Percentiles rank a stretch among this genome's conserved stretches.
These are phyloP conservation scores for Mystacornis crossleyi DNA, from an alignment of 2,113 vertebrate species.

Conservation along the genomic window DNA sequence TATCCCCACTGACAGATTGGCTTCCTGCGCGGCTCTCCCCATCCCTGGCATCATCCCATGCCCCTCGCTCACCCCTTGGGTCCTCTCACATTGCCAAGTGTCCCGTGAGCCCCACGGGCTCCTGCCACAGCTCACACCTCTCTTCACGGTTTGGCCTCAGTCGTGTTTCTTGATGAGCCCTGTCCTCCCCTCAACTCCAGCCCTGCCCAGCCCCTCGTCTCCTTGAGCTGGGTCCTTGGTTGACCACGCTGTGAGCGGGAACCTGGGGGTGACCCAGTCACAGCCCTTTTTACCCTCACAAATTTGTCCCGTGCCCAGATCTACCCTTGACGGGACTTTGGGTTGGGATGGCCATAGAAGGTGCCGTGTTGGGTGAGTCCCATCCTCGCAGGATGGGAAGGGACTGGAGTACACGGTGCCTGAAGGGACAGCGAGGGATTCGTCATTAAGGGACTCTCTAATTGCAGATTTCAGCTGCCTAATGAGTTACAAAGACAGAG, in stretches of 20 bases:
- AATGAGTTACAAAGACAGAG: not conserved
- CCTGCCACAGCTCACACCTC: not conserved
- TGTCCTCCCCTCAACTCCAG: not conserved
- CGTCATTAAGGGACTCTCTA: not conserved
- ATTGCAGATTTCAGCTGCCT: not conserved
- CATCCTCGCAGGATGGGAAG: not conserved
- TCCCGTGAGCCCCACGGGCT: not conserved
- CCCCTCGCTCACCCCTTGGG: not conserved
- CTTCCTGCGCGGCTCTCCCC: not conserved
- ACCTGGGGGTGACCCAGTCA: not conserved
- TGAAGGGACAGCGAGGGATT: not conserved
- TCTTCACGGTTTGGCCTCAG: not conserved
- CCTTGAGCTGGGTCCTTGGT: not conserved
- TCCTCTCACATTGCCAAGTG: not conserved
- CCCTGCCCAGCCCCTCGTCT: not conserved
- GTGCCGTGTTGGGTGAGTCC: fast-evolving
- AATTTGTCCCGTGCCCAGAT: not conserved
- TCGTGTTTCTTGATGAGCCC: not conserved
- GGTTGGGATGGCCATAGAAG: not conserved
- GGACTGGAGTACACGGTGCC: not conserved
- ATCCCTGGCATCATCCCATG: fast-evolving
- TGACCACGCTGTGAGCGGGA: not conserved
- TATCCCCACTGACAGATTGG: not conserved
- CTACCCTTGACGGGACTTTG: not conserved
- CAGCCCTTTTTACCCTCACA: not conserved